Conservation (phyloP, 2,888 invertebrate species). For the Melipona beecheii region DNA sequence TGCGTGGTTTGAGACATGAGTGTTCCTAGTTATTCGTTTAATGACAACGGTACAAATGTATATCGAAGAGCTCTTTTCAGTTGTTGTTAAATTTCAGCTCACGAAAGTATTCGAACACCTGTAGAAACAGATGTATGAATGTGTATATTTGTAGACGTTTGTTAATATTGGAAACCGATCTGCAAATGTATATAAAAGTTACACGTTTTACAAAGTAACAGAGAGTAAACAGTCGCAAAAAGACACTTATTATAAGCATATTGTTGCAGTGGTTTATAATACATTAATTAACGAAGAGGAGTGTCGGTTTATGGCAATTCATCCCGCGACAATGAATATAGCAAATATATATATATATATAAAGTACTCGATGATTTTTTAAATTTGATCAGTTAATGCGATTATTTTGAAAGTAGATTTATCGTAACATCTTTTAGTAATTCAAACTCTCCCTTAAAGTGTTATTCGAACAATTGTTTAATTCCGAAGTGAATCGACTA, state of each 20-base stretch:
- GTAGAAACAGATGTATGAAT: too few relatives aligned
- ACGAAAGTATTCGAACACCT: too few relatives aligned
- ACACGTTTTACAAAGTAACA: too few relatives aligned
- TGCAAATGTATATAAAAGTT: too few relatives aligned
- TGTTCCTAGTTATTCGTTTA: too few relatives aligned
- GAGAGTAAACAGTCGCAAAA: too few relatives aligned
- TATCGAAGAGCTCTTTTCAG: too few relatives aligned
- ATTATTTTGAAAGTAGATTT: neutral
- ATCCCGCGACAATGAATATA: neutral
- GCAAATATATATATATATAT: neutral
- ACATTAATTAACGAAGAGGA: neutral
- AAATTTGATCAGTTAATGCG: neutral
- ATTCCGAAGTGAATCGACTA: too few relatives aligned
- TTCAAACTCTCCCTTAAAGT: neutral
- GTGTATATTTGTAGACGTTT: too few relatives aligned
- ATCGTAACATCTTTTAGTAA: neutral
- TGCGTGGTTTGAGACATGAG: neutral
- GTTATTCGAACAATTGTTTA: neutral
- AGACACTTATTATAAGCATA: neutral
- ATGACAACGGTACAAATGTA: too few relatives aligned
- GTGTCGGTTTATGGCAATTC: neutral
- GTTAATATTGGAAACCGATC: too few relatives aligned
- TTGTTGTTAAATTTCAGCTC: too few relatives aligned
- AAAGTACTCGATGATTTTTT: neutral
- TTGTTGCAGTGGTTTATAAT: neutral